A percentile compares a stretch with the other conserved stretches of the same genome.
phyloP scores from a whole-genome alignment of 2,113 vertebrate genomes.

The Pseudopipra pipra region DNA sequence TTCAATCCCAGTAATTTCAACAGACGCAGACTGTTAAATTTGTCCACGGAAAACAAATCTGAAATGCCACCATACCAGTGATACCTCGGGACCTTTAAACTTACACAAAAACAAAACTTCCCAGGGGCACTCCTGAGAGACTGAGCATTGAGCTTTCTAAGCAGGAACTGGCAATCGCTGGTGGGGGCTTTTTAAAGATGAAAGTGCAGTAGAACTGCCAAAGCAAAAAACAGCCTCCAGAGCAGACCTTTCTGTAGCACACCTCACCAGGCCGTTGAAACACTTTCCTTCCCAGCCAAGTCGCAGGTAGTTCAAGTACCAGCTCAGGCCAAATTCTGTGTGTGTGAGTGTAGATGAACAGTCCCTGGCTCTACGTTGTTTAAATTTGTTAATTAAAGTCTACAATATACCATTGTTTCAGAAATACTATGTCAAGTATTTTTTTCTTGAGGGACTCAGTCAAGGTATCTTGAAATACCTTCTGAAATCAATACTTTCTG shows the following conservation, averaged over 20 bases:
- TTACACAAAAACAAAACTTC: background rate
- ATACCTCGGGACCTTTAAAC: background rate
- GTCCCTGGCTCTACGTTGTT: background rate
- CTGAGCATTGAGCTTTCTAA: background rate
- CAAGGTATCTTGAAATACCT: background rate
- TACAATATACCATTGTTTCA: background rate
- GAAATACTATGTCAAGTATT: background rate
- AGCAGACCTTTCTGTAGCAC: background rate
- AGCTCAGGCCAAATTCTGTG: background rate
- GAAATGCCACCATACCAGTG: background rate
- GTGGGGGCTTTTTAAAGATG: background rate
- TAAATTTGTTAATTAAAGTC: background rate
- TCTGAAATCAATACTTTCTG: background rate
- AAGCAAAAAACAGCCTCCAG: background rate
- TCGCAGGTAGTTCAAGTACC: rapidly evolving
- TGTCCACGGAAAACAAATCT: background rate
- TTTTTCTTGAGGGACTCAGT: background rate
- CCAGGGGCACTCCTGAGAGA: background rate
- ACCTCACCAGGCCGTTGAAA: background rate
- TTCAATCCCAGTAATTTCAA: background rate
- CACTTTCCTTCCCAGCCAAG: background rate
- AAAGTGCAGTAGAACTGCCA: background rate
- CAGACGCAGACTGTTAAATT: background rate
- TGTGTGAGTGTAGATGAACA: background rate
- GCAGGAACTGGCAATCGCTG: rapidly evolving